phyloP scores from a whole-genome alignment of 2,797 vertebrate species.

The Danio tinwini region DNA sequence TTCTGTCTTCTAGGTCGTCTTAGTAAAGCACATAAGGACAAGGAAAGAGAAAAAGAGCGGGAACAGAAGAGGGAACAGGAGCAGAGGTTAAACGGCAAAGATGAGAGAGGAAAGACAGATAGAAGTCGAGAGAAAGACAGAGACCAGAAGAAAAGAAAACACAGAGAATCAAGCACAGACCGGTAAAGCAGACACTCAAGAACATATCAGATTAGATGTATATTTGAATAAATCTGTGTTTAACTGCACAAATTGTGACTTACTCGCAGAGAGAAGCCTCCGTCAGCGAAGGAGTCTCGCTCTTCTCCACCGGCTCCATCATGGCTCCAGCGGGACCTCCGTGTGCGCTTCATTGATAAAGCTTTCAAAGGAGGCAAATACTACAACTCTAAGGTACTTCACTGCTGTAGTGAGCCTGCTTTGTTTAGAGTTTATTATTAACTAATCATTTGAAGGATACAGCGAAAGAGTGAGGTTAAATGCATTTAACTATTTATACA shows the following conservation, averaged over 20 bases:
- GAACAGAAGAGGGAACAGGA: conserved; percentile 55
- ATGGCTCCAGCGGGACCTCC: conserved; percentile 90
- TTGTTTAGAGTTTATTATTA: too few species aligned
- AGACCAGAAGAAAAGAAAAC: conserved; percentile 73
- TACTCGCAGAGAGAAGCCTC: conserved; percentile 72
- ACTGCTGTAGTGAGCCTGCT: too few species aligned
- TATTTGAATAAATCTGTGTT: neutral
- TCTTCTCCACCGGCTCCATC: conserved; percentile 67
- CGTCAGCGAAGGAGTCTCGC: conserved; percentile 70
- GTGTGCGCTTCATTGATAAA: conserved; percentile 89
- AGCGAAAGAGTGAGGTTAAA: too few species aligned
- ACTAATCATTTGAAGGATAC: too few species aligned
- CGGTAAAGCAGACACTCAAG: conserved; percentile 59
- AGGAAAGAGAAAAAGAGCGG: conserved; percentile 47
- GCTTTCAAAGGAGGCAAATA: conserved; percentile 86
- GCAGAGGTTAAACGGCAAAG: conserved; percentile 52
- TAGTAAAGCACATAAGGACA: conserved; percentile 61
- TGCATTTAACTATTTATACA: too few species aligned
- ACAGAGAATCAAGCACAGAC: conserved; percentile 71
- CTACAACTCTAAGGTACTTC: conserved; percentile 91
- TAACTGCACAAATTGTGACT: neutral
- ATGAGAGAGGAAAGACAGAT: conserved; percentile 67
- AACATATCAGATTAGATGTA: neutral
- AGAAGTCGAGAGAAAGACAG: conserved; percentile 50
- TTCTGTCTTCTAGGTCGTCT: conserved; percentile 57